Evolutionary conservation across 2,888 invertebrate species (phyloP), one percentile per base, ranked within the genome.

Genomic region (Saturnia pavonia): DNA sequence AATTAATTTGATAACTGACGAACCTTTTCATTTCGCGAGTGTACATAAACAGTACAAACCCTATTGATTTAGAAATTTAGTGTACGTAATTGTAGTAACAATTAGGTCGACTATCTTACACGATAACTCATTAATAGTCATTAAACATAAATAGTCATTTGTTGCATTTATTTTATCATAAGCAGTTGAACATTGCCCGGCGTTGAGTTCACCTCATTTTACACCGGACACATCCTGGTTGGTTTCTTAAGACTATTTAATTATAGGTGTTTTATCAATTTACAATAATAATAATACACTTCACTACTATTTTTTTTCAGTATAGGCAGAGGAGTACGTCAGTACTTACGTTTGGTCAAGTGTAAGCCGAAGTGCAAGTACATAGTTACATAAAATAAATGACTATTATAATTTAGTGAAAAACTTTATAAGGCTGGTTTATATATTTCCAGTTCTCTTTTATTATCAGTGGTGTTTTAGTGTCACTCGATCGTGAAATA

Each of bases 121-220:
- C 34, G 70, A 70, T 70, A 70, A 70, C 68, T 68, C 40, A 68
- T 40, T 66, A 63, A 45, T 67, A 70, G 54, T 68, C 40, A 68
- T 40, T 66, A 63, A 45, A 63, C 51, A 65, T 45, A 70, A 51
- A 51, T 70, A 70, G 69, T 54, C 27, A 66, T 45, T 34, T 63
- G 40, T 68, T 76, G 76, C 76, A 76, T 75, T 73, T 72, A 74
- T 76, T 57, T 75, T 80, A 78, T 80, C 77, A 71, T 68, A 67
- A 68, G 63, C 69, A 68, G 63, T 74, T 77, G 79, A 75, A 78
- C 79, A 76, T 78, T 79, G 77, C 75, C 76, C 79, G 76, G 67
- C 65, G 11, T 12, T 25, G 43, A 57, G 71, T 69, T 68, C 68
- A 68, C 51, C 68, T 43, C 34, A 68, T 48, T 43, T 68, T 45